Base-by-base conservation (phyloP, 2,797 vertebrate species). In the Meriones psammophilus region DNA sequence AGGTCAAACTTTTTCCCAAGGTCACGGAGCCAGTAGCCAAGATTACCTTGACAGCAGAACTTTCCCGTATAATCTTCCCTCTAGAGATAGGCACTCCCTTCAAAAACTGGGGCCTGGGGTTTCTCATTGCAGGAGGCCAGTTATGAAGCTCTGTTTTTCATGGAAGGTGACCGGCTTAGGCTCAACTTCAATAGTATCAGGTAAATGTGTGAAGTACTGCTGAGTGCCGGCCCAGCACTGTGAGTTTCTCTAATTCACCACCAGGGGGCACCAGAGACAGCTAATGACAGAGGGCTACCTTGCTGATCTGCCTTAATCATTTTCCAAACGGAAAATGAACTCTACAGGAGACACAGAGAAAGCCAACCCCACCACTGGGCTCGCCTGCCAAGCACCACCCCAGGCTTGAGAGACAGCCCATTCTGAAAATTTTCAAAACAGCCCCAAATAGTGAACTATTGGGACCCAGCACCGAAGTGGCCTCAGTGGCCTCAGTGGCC, bases 61-160 rank as follows among this genome's bases (percentile, higher is more conserved):
- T 90, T 80, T 66, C 54, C 4, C 26, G 15, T 5, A 58, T 26
- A 66, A 78, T 58, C 64, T 24, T 66, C 74, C 64, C 10, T 13
- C 20, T 22, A 50, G 50, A 50, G 50, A 15, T 4, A 79, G 0
- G 0, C 39, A 60, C 24, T 54, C 39, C 28, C 79, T 85, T 58
- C 8, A 86, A 73, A 30, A 85, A 42, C 24, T 2, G 46, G 33
- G 76, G 6, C 8, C 15, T 68, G 15, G 36, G 58, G 71, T 95
- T 84, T 97, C 88, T 95, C 36, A 0, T 95, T 96, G 74, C 96
- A 98, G 97, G 97, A 98, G 79, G 77, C 97, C 66, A 94, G 42
- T 28, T 97, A 95, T 0, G 80, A 97, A 30, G 83, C 87, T 83
- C 94, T 95, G 42, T 97, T 97, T 85, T 94, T 92, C 12, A 77